Evolutionary conservation across 1,140 invertebrate genomes (phyloP).

Genomic region (Drosophila truncata): DNA sequence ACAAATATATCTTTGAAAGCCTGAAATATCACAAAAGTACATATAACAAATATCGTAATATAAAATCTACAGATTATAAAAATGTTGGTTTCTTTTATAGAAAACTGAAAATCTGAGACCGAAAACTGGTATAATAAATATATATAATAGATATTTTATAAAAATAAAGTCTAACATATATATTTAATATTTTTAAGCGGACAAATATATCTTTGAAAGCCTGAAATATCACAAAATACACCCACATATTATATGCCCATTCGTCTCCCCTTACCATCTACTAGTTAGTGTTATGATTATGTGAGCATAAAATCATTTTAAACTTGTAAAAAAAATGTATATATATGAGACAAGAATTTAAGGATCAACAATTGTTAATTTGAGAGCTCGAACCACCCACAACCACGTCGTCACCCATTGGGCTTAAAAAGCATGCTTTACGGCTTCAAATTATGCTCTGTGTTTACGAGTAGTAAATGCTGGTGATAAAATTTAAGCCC

Average conservation of each 20-base stretch:
- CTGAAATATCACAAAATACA: not conserved
- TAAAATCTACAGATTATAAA: too few relatives aligned
- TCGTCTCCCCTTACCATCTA: not conserved
- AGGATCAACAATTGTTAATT: conserved; percentile 9
- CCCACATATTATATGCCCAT: not conserved
- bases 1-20: too few relatives aligned
- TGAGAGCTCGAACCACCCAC: not conserved
- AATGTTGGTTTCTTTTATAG: not conserved
- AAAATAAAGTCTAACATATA: too few relatives aligned
- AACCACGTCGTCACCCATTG: not conserved
- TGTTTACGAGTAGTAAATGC: conserved; percentile 20
- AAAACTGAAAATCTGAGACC: too few relatives aligned
- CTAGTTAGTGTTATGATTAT: not conserved
- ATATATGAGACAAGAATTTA: not conserved
- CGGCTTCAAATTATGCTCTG: conserved; percentile 2
- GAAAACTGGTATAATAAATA: too few relatives aligned
- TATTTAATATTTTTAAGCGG: too few relatives aligned
- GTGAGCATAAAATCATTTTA: not conserved
- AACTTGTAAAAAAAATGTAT: conserved; percentile 4
- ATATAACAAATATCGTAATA: too few relatives aligned
- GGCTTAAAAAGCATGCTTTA: not conserved
- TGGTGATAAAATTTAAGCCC: conserved; percentile 15
- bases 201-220: not conserved
- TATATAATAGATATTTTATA: too few relatives aligned
- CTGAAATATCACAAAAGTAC: too few relatives aligned